Percentiles rank a stretch among this genome's conserved stretches.
phyloP scores from a whole-genome alignment of 53 echinoderm and acorn worm genomes.

The Crossaster papposus region DNA sequence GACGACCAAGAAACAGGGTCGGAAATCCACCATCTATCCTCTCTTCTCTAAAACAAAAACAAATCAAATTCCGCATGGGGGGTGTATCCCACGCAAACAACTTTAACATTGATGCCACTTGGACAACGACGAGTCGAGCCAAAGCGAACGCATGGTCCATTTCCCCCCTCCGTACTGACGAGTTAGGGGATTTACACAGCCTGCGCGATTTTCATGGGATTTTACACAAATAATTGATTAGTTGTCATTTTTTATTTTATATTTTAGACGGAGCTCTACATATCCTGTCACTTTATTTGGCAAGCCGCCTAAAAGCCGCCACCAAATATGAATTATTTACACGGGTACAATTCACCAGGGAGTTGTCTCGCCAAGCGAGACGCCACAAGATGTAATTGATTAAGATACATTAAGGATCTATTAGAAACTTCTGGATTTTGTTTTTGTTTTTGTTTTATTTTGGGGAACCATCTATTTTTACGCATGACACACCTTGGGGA shows the following conservation, averaged over 20 bases:
- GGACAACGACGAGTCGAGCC: neutral
- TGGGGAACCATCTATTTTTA: neutral
- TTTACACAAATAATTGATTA: neutral
- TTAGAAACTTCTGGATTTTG: neutral
- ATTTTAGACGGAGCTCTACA: neutral
- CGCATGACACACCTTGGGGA: neutral
- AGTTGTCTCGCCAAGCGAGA: neutral
- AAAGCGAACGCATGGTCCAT: neutral
- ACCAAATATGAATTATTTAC: conserved; percentile 12
- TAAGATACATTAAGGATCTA: neutral
- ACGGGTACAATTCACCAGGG: neutral
- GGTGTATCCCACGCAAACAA: neutral
- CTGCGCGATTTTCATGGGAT: neutral
- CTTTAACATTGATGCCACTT: neutral
- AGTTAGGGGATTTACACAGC: neutral
- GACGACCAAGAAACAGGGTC: neutral
- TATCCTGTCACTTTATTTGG: neutral
- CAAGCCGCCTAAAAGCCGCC: neutral
- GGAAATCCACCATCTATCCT: too few species aligned
- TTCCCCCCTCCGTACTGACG: neutral
- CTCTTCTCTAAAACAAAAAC: neutral
- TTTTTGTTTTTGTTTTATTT: neutral
- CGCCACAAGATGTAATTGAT: neutral
- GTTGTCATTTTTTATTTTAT: neutral
- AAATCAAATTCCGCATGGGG: neutral